A percentile compares a stretch with the other conserved stretches of the same genome.
Conservation (phyloP, 2,797 vertebrate species). For the Siniperca undulata region DNA sequence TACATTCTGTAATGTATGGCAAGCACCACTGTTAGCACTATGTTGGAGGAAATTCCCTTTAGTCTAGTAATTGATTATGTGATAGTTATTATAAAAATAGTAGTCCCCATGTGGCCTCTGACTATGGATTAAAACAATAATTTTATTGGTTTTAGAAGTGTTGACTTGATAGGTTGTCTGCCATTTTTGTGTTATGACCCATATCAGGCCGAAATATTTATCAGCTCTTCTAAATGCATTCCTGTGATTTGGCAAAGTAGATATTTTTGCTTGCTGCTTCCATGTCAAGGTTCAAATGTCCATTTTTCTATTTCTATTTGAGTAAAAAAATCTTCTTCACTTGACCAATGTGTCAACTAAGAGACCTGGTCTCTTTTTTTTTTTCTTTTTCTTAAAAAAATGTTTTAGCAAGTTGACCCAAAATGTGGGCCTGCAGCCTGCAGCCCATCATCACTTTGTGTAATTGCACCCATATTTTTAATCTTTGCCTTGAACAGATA, state of each 20-base stretch:
- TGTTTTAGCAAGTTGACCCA: background rate
- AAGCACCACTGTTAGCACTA: background rate
- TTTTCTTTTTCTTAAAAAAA: background rate
- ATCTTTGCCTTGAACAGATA: background rate
- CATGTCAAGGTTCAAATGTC: background rate
- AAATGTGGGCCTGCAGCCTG: background rate
- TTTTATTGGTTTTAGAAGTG: background rate
- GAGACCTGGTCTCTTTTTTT: background rate
- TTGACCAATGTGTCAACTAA: background rate
- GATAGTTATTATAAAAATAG: background rate
- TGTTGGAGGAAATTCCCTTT: background rate
- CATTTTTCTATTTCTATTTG: slow-evolving; percentile 1
- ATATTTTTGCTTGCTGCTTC: background rate
- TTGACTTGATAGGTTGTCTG: background rate
- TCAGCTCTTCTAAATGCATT: background rate
- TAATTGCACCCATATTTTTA: background rate
- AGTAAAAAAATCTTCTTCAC: background rate
- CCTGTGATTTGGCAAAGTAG: background rate
- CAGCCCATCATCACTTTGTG: background rate
- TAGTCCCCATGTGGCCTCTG: background rate
- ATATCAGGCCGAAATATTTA: background rate
- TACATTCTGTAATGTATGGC: background rate
- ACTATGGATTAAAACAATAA: background rate
- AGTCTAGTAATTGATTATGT: background rate
- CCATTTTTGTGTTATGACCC: background rate